Conservation (phyloP, 2,888 invertebrate genomes). For the Piscicola geometra region DNA sequence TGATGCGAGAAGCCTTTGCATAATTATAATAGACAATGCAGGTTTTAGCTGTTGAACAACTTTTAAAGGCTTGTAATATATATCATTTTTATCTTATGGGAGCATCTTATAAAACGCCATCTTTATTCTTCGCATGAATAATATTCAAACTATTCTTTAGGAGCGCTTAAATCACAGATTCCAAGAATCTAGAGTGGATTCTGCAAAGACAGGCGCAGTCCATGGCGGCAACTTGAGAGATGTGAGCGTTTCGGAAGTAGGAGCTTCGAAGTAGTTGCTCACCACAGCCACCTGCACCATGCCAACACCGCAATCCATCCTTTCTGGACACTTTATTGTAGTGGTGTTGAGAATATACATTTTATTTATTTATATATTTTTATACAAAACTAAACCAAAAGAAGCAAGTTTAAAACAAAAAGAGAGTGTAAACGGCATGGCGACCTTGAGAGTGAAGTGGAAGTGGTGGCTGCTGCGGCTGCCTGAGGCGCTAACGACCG, state of each 20-base stretch:
- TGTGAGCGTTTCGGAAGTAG: conserved; percentile 33
- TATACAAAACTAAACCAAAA: too few species aligned
- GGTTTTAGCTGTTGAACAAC: too few species aligned
- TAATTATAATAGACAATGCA: too few species aligned
- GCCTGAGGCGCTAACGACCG: not conserved
- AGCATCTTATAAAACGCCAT: too few species aligned
- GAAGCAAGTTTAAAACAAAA: too few species aligned
- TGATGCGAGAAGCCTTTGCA: too few species aligned
- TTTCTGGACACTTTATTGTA: not conserved
- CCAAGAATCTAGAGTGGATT: conserved; percentile 41
- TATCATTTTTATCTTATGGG: too few species aligned
- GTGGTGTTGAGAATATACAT: too few species aligned
- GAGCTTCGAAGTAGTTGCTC: conserved; percentile 38
- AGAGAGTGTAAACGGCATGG: too few species aligned
- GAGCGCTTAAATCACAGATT: conserved; percentile 28
- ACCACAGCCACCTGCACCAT: conserved; percentile 39
- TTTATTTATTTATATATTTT: too few species aligned
- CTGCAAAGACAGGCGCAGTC: conserved; percentile 38
- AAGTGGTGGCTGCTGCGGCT: not conserved
- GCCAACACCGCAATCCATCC: conserved; percentile 10
- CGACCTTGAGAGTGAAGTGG: not conserved
- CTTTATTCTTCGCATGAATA: too few species aligned
- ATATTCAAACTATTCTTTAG: not conserved
- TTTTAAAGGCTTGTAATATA: too few species aligned
- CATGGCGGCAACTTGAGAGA: conserved; percentile 36